A percentile compares a stretch with the other conserved stretches of the same genome.
Conservation (phyloP, 2,797 vertebrate genomes). For the Clarias laeviceps region DNA sequence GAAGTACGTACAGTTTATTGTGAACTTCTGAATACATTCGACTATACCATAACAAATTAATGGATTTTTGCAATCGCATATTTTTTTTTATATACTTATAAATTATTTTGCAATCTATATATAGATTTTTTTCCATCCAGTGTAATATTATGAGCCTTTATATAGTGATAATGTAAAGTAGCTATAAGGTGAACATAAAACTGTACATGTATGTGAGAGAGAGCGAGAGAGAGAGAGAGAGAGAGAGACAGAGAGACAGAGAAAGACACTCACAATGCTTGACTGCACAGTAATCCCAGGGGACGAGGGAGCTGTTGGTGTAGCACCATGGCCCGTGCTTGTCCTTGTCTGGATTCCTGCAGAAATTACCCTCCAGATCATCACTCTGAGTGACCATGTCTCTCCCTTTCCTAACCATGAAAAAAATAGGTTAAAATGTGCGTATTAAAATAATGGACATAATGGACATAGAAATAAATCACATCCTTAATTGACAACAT, state of each 20-base stretch:
- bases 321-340: constrained; percentile 97
- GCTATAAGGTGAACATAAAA: not conserved
- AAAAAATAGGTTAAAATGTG: constrained; percentile 33
- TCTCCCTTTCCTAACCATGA: constrained; percentile 37
- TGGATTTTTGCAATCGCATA: not conserved
- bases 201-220: not conserved
- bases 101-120: not conserved
- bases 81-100: not conserved
- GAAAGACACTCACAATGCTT: constrained; percentile 85
- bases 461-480: not conserved
- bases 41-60: not conserved
- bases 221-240: not conserved
- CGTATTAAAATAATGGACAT: not conserved
- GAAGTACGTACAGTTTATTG: not conserved
- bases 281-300: constrained; percentile 95
- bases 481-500: not conserved
- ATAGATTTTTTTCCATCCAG: not conserved
- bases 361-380: constrained; percentile 87
- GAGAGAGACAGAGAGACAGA: not conserved
- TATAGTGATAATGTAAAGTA: not conserved
- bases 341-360: constrained; percentile 95
- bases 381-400: constrained; percentile 62
- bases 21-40: not conserved
- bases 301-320: constrained; percentile 87
- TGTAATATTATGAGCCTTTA: not conserved